These are phyloP conservation scores for Elephas maximus DNA, from an alignment of 2,113 vertebrate species.

Conservation along the genomic window DNA sequence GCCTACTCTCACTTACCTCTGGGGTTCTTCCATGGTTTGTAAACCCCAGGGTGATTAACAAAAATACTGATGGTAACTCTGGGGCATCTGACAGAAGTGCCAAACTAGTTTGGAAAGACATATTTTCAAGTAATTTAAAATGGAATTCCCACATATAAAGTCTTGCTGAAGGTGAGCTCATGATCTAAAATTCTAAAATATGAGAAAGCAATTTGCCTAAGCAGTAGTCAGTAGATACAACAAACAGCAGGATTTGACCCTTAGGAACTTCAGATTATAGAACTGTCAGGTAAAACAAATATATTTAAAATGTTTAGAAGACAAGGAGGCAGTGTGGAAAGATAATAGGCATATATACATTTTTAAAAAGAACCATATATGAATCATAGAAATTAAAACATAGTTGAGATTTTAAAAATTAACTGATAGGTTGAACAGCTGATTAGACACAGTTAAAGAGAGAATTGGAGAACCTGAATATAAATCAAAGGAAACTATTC, in stretches of 20 bases:
- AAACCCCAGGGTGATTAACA: conserved; percentile 10
- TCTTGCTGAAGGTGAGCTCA: conserved; percentile 36
- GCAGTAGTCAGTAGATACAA: neutral
- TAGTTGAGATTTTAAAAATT: conserved; percentile 8
- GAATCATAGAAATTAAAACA: conserved; percentile 31
- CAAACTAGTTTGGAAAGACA: neutral
- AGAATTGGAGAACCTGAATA: conserved; percentile 51
- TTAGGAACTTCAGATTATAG: conserved; percentile 17
- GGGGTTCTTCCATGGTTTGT: neutral
- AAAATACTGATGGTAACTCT: neutral
- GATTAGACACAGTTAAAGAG: conserved; percentile 16
- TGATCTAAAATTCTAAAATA: conserved; percentile 42
- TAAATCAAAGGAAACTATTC: conserved; percentile 44
- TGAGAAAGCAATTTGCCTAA: neutral
- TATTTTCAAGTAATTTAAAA: conserved; percentile 56
- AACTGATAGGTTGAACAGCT: neutral
- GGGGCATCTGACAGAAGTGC: neutral
- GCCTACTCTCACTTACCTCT: neutral
- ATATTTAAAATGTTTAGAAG: neutral
- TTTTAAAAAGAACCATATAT: neutral
- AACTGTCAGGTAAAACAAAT: neutral
- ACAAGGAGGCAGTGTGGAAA: conserved; percentile 19
- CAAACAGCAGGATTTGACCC: neutral
- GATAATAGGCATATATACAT: neutral
- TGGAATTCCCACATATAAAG: neutral